Percentiles rank a stretch among this genome's conserved stretches.
These are phyloP conservation scores for Vulpes lagopus DNA, from an alignment of 2,113 vertebrate genomes.

Conservation along the genomic window DNA sequence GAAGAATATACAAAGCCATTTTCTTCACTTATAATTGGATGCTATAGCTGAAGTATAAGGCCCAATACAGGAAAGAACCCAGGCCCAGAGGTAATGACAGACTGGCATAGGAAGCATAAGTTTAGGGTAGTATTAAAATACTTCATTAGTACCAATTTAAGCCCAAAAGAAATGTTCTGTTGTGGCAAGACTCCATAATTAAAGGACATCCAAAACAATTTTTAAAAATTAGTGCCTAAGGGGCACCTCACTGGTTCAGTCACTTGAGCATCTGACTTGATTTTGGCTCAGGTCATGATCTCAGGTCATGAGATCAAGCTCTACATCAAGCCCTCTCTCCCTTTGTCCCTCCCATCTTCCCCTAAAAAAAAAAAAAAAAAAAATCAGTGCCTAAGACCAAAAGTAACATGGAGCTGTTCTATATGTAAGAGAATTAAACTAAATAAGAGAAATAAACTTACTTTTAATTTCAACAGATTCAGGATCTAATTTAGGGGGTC, in stretches of 20 bases:
- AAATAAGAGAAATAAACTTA: slow-evolving; percentile 59
- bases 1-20: not conserved
- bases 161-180: not conserved
- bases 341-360: not conserved
- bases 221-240: not conserved
- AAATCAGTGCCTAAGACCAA: not conserved
- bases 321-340: not conserved
- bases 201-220: not conserved
- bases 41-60: not conserved
- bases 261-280: not conserved
- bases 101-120: not conserved
- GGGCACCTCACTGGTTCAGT: not conserved
- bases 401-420: not conserved
- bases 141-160: not conserved
- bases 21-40: not conserved
- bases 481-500: slow-evolving; percentile 68
- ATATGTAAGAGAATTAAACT: not conserved
- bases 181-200: not conserved
- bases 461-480: slow-evolving; percentile 78
- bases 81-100: not conserved
- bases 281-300: not conserved
- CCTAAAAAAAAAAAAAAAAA: too few species aligned
- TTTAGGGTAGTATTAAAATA: not conserved
- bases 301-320: not conserved
- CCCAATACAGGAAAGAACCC: not conserved